Percentiles rank a stretch among this genome's conserved stretches.
phyloP scores from a whole-genome alignment of 2,797 vertebrate species.

The Enteromius unitaeniatus region DNA sequence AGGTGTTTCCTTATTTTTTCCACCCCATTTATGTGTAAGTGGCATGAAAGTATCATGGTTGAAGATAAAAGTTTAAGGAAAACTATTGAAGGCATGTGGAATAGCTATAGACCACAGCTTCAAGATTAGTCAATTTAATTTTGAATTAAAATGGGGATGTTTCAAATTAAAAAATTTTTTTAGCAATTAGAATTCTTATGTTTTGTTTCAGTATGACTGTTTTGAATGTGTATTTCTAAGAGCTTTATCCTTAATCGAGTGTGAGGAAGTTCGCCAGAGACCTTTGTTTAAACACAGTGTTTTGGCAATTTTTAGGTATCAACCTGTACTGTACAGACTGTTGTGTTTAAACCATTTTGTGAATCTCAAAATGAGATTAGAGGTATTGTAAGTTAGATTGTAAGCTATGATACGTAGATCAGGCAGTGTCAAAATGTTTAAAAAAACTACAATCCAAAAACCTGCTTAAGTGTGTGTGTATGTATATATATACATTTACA shows the following conservation, averaged over 20 bases:
- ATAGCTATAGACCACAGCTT: neutral
- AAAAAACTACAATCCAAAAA: neutral
- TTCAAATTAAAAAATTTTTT: neutral
- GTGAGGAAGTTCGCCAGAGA: neutral
- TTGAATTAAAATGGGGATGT: neutral
- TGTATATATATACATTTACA: no score
- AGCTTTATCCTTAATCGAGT: neutral
- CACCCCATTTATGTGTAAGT: conserved; percentile 22
- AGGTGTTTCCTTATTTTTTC: conserved; percentile 34
- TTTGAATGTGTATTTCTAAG: neutral
- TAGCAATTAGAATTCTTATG: neutral
- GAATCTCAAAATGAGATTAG: neutral
- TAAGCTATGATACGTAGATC: neutral
- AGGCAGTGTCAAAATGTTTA: neutral
- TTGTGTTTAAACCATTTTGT: conserved; percentile 8
- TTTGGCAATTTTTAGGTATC: neutral
- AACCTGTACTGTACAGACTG: neutral
- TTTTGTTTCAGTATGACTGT: neutral
- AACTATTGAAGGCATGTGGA: neutral
- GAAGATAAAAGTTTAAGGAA: neutral
- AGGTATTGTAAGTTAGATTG: no score
- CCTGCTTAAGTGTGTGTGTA: neutral
- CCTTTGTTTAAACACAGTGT: neutral
- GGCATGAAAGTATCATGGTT: neutral
- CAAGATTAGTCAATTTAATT: neutral